Evolutionary conservation across 1,140 invertebrate genomes (phyloP), one percentile per base, ranked within the genome.

Genomic region (Littorina saxatilis): DNA sequence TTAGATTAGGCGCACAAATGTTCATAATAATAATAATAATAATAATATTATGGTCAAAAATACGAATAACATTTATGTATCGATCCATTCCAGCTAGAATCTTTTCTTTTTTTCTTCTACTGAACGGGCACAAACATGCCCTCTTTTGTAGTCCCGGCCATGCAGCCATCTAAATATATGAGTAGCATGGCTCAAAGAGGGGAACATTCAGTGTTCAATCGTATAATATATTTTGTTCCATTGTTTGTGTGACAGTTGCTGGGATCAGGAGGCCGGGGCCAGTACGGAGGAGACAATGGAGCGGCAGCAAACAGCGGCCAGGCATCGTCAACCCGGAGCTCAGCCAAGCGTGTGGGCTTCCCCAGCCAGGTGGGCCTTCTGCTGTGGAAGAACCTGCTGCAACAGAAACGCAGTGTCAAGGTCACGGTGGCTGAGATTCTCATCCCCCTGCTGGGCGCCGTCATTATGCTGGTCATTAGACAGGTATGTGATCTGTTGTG

Each of bases 351-450:
- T 43, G 20, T 58, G 70, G 70, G 70, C 1, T 80, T 74, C 70
- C 47, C 74, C 50, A 66, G 79, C 39, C 84, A 88, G 68, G 87
- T 89, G 76, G 5, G 61, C 35, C 79, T 90, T 27, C 82, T 90
- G 20, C 76, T 90, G 39, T 90, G 89, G 89, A 90, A 90, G 79
- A 90, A 90, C 82, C 87, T 84, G 66, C 55, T 86, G 23, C 66
- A 88, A 27, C 88, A 88, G 72, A 79, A 81, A 37, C 72, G 89
- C 58, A 86, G 84, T 66, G 61, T 83, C 37, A 50, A 85, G 43
- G 76, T 87, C 15, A 88, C 89, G 15, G 52, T 87, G 11, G 81
- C 89, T 23, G 88, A 90, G 80, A 84, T 90, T 55, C 39, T 85
- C 27, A 61, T 90, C 15, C 89, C 89, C 58, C 35, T 84, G 37